These are phyloP conservation scores for Sus cebifrons DNA, from an alignment of 2,797 vertebrate genomes.

Conservation along the genomic window DNA sequence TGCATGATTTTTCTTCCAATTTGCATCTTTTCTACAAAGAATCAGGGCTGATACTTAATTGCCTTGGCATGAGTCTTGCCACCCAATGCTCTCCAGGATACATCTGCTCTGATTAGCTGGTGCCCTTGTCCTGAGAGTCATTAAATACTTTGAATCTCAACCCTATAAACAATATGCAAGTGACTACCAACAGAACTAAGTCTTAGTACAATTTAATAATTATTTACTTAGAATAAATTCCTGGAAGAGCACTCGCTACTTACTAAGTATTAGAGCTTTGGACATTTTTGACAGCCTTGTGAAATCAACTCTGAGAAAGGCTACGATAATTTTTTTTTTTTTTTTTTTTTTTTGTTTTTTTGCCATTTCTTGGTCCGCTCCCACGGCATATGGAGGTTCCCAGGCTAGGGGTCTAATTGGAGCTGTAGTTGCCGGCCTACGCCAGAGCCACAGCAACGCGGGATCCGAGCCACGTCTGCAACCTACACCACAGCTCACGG, in stretches of 20 bases:
- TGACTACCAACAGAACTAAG: not conserved
- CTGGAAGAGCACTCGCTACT: not conserved
- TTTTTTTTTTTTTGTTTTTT: too few species aligned
- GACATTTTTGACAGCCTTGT: not conserved
- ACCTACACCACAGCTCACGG: too few species aligned
- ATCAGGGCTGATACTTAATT: not conserved
- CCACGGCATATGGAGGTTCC: too few species aligned
- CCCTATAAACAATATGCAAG: not conserved
- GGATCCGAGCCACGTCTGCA: too few species aligned
- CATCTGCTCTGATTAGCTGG: not conserved
- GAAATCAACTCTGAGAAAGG: not conserved
- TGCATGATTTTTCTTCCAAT: not conserved
- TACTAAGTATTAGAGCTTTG: not conserved
- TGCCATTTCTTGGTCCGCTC: too few species aligned
- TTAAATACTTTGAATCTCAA: not conserved
- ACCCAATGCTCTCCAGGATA: rapidly evolving
- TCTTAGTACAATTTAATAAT: not conserved
- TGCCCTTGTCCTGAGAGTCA: not conserved
- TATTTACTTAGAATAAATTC: not conserved
- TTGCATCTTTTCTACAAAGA: not conserved
- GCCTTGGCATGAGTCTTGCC: not conserved
- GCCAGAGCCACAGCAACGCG: too few species aligned
- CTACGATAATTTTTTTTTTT: not conserved
- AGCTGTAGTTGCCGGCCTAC: too few species aligned
- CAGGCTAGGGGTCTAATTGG: too few species aligned